Evolutionary conservation across 2,888 invertebrate species (phyloP), one percentile per base, ranked within the genome.

Genomic region (Onthophagus sagittarius): DNA sequence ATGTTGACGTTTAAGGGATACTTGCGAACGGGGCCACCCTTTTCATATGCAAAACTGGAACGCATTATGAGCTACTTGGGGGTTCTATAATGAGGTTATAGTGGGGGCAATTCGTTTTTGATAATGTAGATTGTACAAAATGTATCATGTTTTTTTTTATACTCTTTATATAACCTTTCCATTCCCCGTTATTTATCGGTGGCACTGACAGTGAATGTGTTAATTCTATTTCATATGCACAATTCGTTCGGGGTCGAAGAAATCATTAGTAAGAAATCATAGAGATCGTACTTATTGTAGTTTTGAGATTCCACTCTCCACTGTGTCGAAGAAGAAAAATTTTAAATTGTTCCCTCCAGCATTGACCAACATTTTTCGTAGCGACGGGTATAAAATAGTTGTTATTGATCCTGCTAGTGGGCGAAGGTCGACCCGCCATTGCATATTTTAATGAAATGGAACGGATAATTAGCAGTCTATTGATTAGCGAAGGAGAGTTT

Each of bases 1-100:
- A 84, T 83, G 82, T 82, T 84, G 84, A 84, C 84, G 83, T 84
- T 83, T 84, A 83, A 82, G 82, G 83, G 83, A 84, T 84, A 83
- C 81, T 82, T 81, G 81, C 80, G 81, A 78, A 71, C 65, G 75
- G 73, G 62, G 69, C 79, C 76, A 75, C 79, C 79, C 77, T 79
- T 23, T 84, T 84, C 84, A 85, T 83, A 84, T 84, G 84, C 80
- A 80, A 85, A 84, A 4, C 9, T 64, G 14, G 64, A 63, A 9
- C 64, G 14, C 23, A 64, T 64, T 64, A 64, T 53, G 39, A 9
- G 39, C 39, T 53, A 53, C 39, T 53, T 53, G 39, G 39, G 39
- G 39, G 39, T 53, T 9, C 39, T 53, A 53, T 53, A 53, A 53
- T 53, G 39, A 53, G 39, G 39, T 53, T 53, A 53, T 53, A 53